Conservation (phyloP, 2,113 vertebrate genomes). For the Engystomops pustulosus region DNA sequence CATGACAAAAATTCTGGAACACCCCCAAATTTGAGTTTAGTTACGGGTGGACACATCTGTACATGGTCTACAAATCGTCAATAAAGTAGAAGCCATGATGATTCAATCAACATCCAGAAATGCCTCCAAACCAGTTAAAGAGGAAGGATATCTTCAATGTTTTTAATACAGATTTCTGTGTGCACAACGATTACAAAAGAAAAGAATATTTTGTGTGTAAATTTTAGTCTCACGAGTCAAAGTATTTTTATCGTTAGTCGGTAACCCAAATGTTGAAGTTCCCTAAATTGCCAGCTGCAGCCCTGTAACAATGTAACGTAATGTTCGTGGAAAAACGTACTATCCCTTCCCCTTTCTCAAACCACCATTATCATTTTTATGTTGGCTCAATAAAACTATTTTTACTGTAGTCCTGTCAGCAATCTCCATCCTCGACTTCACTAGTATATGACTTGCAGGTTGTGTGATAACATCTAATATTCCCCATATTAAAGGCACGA, state of each 20-base stretch:
- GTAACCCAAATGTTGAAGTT: conserved; percentile 46
- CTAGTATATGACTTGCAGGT: background rate
- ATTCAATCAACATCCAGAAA: no score
- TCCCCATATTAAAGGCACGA: background rate
- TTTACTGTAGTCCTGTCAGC: conserved; percentile 39
- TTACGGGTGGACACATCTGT: no score
- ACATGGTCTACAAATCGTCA: no score
- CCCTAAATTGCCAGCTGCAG: conserved; percentile 54
- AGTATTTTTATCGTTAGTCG: conserved; percentile 35
- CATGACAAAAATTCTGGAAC: no score
- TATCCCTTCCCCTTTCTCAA: conserved; percentile 51
- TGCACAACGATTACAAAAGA: background rate
- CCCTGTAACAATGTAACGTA: conserved; percentile 13
- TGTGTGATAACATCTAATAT: conserved; percentile 5
- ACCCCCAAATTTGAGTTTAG: no score
- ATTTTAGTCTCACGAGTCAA: background rate
- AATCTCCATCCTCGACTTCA: conserved; percentile 18
- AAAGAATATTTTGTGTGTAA: background rate
- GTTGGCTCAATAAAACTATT: conserved; percentile 40
- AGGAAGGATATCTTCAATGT: no score
- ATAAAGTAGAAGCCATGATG: no score
- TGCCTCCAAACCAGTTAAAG: no score
- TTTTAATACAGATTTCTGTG: no score
- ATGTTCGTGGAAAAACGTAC: conserved; percentile 36
- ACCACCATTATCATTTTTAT: conserved; percentile 54